Percentiles rank a stretch among this genome's conserved stretches.
phyloP scores from a whole-genome alignment of 2,113 vertebrate genomes.

The Prochilodus magdalenae region DNA sequence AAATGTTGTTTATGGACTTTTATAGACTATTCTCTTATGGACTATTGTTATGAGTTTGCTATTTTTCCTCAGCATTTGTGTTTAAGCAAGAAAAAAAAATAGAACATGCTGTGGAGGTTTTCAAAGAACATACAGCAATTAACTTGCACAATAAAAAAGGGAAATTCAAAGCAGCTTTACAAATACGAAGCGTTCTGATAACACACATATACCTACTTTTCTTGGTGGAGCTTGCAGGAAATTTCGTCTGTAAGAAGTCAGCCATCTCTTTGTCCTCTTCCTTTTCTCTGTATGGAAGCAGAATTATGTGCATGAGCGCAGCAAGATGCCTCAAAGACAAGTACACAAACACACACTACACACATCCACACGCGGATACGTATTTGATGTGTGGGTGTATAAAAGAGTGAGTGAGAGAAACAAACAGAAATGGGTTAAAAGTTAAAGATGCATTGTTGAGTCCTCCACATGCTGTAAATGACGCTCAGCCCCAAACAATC shows the following conservation, averaged over 20 bases:
- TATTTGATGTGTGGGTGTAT: neutral
- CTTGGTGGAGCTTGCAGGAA: conserved; percentile 75
- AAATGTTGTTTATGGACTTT: too few relatives aligned
- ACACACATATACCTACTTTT: conserved; percentile 70
- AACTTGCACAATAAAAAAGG: conserved; percentile 1
- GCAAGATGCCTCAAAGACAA: neutral
- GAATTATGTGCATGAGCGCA: conserved; percentile 27
- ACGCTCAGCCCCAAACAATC: conserved; percentile 19
- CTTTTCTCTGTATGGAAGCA: conserved; percentile 77
- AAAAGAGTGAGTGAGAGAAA: neutral
- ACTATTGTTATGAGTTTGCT: too few relatives aligned
- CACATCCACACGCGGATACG: neutral
- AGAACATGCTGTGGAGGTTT: neutral
- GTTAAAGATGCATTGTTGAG: conserved; percentile 4
- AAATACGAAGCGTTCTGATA: neutral
- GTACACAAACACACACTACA: conserved; percentile 1
- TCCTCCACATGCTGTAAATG: conserved; percentile 24
- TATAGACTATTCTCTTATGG: too few relatives aligned
- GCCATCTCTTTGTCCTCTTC: conserved; percentile 92
- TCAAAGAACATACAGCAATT: neutral
- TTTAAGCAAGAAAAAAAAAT: neutral
- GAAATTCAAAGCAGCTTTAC: neutral
- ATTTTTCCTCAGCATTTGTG: neutral
- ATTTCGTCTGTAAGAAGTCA: conserved; percentile 83
- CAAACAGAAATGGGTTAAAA: neutral